Conservation (phyloP, 2,113 vertebrate genomes). For the Fulica atra region DNA sequence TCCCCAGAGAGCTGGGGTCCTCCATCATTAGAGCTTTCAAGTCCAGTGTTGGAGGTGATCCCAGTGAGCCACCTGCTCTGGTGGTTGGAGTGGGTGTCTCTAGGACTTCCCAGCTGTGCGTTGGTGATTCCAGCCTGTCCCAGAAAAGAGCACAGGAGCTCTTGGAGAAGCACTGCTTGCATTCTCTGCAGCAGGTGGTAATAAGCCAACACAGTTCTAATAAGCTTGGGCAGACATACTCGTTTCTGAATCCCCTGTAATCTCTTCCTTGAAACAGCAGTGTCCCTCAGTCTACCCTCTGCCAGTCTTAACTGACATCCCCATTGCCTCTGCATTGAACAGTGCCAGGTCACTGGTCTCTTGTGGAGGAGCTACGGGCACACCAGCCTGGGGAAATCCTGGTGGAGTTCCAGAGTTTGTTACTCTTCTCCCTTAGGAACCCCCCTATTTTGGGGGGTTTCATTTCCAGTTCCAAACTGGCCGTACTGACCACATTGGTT, state of each 20-base stretch:
- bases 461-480: neutral
- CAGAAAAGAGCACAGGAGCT: neutral
- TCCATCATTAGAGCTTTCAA: neutral
- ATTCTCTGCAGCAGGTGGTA: conserved; percentile 3
- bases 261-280: neutral
- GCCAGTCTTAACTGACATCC: neutral
- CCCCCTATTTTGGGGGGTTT: neutral
- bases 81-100: neutral
- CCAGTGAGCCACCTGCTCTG: neutral
- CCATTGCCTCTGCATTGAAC: fast-evolving
- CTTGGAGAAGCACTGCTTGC: neutral
- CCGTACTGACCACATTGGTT: fast-evolving
- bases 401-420: neutral
- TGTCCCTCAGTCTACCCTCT: neutral
- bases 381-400: neutral
- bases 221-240: neutral
- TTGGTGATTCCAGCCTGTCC: neutral
- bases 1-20: neutral
- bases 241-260: neutral
- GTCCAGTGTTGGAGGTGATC: neutral
- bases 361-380: neutral
- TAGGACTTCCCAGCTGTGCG: neutral
- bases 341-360: neutral
- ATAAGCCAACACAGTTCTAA: conserved; percentile 5
- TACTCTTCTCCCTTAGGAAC: neutral